Base-by-base conservation (phyloP, 2,113 vertebrate genomes). In the Mirounga angustirostris region DNA sequence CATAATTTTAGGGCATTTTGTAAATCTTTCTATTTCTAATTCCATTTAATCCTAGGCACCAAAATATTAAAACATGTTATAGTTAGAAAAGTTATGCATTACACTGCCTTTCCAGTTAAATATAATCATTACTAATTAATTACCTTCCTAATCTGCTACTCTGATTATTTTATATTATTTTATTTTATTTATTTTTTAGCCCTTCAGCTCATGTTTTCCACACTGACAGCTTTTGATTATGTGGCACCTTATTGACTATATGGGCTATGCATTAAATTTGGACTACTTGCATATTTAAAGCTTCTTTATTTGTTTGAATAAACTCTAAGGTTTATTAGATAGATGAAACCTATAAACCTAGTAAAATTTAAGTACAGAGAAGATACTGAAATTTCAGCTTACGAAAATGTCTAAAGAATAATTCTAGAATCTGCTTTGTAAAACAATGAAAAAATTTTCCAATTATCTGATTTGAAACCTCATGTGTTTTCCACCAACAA, bases 21-120 rank as follows among this genome's bases (percentile, higher is more conserved):
- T 58, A 93, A 91, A 91, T 19, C 4, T 79, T 90, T 90, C 43
- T 59, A 74, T 81, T 79, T 86, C 40, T 52, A 78, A 74, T 86
- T 91, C 16, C 24, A 89, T 89, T 93, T 30, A 63, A 16, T 86
- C 4, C 12, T 69, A 50, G 14, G 12, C 22, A 71, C 6, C 30
- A 21, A 91, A 79, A 2, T 58, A 59, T 22, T 67, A 65, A 91
- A 86, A 2, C 58, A 21, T 88, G 7, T 54, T 83, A 82, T 22
- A 86, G 69, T 85, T 65, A 95, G 43, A 71, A 89, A 94, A 91
- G 9, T 30, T 91, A 59, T 19, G 22, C 33, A 59, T n/a, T 36
- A 95, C 36, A 79, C 86, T 74, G 30, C 6, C 40, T 91, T 73
- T 56, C n/a, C 7, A 40, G 14, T 63, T 92, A 84, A 86, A 74